These are phyloP conservation scores for Rotaria magnacalcarata DNA, from an alignment of 2,888 invertebrate species.

Conservation along the genomic window DNA sequence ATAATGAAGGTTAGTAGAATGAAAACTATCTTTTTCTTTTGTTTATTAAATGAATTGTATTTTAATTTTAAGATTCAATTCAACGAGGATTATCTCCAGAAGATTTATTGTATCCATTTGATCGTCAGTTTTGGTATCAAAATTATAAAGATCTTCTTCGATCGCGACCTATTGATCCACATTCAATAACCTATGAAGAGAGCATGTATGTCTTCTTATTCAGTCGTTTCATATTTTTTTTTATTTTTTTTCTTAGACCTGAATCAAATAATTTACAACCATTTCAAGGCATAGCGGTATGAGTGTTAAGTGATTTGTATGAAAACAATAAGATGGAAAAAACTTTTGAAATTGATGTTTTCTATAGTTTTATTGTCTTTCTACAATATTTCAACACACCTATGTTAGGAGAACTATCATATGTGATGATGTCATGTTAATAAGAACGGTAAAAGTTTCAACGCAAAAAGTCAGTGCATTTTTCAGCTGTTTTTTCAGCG, in stretches of 20 bases:
- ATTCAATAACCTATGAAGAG: constrained; percentile 24
- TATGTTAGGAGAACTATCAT: no score
- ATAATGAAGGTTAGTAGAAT: not conserved
- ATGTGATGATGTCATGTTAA: no score
- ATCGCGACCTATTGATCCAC: constrained; percentile 23
- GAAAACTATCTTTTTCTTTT: not conserved
- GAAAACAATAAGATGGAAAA: no score
- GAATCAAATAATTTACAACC: not conserved
- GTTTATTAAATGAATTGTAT: no score
- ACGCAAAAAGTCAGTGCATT: no score
- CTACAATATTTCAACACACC: no score
- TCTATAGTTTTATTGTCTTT: no score
- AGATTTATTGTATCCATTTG: constrained; percentile 33
- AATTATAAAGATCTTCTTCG: constrained; percentile 21
- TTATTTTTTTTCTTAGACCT: not conserved
- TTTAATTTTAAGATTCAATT: not conserved
- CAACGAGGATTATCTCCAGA: constrained; percentile 18
- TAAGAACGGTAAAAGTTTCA: no score
- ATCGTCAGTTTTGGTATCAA: constrained; percentile 20
- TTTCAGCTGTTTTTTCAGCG: no score
- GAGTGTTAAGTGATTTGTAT: not conserved
- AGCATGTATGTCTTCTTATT: not conserved
- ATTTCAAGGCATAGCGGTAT: not conserved
- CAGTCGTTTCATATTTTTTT: not conserved
- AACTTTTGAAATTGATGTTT: no score